phyloP scores from a whole-genome alignment of 2,888 invertebrate species.

The Trachelus troglodyta region DNA sequence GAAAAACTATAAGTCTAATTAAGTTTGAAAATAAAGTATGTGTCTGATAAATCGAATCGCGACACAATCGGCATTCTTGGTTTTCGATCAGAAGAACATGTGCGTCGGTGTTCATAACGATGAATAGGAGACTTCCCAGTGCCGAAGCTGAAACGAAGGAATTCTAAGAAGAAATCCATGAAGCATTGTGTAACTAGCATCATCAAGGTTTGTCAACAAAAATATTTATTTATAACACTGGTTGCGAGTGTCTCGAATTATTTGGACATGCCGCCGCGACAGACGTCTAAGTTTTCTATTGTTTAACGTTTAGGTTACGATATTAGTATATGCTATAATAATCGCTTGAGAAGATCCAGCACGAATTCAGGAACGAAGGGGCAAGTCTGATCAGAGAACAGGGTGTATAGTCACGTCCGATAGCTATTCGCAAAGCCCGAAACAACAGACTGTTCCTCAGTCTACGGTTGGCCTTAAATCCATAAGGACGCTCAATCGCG shows the following conservation, averaged over 20 bases:
- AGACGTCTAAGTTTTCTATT: background rate
- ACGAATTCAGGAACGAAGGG: conserved; percentile 35
- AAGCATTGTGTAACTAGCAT: background rate
- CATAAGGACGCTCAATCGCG: background rate
- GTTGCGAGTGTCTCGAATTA: background rate
- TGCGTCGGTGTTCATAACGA: background rate
- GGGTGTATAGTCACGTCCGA: conserved; percentile 28
- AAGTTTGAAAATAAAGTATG: background rate
- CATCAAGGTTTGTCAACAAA: conserved; percentile 2
- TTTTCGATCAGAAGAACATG: background rate
- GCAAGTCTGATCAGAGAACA: conserved; percentile 2
- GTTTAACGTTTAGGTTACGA: background rate
- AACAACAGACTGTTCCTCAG: conserved; percentile 35
- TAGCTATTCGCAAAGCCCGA: conserved; percentile 47
- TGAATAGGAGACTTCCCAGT: background rate
- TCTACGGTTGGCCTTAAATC: conserved; percentile 35
- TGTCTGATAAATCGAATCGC: background rate
- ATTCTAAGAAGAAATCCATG: background rate
- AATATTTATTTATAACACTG: background rate
- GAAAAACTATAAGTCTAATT: background rate
- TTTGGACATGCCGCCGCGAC: background rate
- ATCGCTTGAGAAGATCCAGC: conserved; percentile 38
- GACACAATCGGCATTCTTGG: background rate
- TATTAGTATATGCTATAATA: conserved; percentile 28
- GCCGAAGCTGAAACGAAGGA: background rate